These are phyloP conservation scores for Rhynchonema sp. DNA, from an alignment of 2,888 invertebrate species.

Conservation along the genomic window DNA sequence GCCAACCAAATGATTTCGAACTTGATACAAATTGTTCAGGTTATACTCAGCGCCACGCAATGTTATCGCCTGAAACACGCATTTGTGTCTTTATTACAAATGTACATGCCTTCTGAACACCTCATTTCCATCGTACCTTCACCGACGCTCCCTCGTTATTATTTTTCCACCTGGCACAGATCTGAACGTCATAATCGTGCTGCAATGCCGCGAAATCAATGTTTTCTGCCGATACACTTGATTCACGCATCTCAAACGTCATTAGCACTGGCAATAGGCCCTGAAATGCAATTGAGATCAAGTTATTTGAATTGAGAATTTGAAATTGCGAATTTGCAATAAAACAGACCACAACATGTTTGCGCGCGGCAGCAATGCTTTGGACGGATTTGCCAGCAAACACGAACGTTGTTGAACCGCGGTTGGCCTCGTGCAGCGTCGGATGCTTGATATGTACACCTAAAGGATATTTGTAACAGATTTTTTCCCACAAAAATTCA, in stretches of 20 bases:
- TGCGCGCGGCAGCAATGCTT: neutral
- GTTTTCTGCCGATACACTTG: too few species aligned
- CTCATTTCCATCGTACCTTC: too few species aligned
- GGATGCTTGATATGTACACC: neutral
- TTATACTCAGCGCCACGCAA: neutral
- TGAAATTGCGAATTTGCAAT: too few species aligned
- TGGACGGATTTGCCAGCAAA: neutral
- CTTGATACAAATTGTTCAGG: neutral
- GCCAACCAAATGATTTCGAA: neutral
- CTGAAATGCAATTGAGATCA: neutral
- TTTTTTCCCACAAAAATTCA: too few species aligned
- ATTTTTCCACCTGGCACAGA: neutral
- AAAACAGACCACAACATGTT: neutral
- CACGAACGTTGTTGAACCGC: neutral
- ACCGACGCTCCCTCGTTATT: neutral
- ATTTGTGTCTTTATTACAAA: too few species aligned
- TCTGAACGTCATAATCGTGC: neutral
- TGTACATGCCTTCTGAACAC: neutral
- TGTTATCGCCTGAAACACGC: neutral
- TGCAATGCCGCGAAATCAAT: neutral
- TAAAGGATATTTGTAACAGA: neutral
- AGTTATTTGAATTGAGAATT: too few species aligned
- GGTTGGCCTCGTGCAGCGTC: neutral
- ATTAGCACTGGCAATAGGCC: neutral
- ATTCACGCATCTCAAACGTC: neutral